Evolutionary conservation across 2,113 vertebrate genomes (phyloP).

Genomic region (Platysternon megacephalum): DNA sequence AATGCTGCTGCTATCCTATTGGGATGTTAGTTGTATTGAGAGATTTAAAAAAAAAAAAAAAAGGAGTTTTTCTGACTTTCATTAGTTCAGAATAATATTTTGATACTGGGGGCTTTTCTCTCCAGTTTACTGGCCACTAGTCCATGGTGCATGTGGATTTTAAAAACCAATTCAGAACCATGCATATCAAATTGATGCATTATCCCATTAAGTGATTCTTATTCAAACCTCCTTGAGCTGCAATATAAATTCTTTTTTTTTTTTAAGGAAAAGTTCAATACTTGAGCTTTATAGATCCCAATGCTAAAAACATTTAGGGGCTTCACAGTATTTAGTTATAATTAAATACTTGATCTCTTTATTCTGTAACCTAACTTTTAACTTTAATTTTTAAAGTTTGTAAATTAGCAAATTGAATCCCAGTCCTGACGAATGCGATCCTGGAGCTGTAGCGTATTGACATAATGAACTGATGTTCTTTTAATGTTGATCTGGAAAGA

Average conservation of each 20-base stretch:
- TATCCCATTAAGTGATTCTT: constrained; percentile 22
- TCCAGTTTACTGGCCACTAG: constrained; percentile 9
- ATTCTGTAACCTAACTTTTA: constrained; percentile 60
- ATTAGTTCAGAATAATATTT: constrained; percentile 45
- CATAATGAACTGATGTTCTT: constrained; percentile 73
- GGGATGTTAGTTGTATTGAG: constrained; percentile 20
- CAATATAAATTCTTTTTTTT: constrained; percentile 8
- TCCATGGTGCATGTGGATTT: constrained; percentile 51
- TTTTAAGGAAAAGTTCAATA: constrained; percentile 50
- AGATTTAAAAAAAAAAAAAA: neutral
- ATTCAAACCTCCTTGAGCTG: constrained; percentile 22
- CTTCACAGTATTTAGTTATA: constrained; percentile 61
- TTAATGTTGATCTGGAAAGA: constrained; percentile 73
- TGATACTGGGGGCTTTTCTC: constrained; percentile 33
- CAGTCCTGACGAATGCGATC: constrained; percentile 9
- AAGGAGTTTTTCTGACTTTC: constrained; percentile 2
- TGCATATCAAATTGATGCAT: neutral
- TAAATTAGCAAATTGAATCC: constrained; percentile 58
- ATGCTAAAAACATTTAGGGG: constrained; percentile 39
- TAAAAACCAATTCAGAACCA: constrained; percentile 10
- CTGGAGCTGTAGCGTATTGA: constrained; percentile 73
- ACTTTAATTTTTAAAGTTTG: constrained; percentile 56
- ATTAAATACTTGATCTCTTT: constrained; percentile 37
- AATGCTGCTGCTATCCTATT: constrained; percentile 51
- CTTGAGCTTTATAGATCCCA: constrained; percentile 49